A percentile compares a stretch with the other conserved stretches of the same genome.
These are phyloP conservation scores for Pedetes capensis DNA, from an alignment of 2,113 vertebrate genomes.

Conservation along the genomic window DNA sequence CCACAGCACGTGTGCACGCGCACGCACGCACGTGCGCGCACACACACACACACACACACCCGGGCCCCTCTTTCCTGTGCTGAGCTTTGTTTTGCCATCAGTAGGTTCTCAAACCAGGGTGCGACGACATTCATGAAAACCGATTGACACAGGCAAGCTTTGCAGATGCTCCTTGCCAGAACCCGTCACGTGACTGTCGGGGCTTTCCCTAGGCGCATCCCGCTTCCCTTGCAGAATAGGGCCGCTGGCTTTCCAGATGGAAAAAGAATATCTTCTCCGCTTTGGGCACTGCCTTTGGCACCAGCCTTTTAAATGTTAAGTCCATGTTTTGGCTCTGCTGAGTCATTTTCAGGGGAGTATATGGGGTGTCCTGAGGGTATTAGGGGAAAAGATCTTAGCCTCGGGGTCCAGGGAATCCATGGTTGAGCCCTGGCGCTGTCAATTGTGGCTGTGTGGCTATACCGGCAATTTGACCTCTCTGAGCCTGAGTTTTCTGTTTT, in stretches of 20 bases:
- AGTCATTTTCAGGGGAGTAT: neutral
- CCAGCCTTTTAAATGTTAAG: neutral
- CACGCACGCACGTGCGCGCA: neutral
- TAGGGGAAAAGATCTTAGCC: too few relatives aligned
- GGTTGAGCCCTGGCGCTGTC: accelerated
- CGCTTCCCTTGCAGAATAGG: neutral
- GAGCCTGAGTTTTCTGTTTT: neutral
- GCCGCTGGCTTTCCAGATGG: neutral
- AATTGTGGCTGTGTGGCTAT: neutral
- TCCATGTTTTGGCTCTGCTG: neutral
- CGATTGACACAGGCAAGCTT: neutral
- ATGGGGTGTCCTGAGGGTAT: too few relatives aligned
- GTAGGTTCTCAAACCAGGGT: neutral
- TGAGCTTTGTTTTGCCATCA: conserved; percentile 37
- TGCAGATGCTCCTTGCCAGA: neutral
- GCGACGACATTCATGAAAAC: conserved; percentile 49
- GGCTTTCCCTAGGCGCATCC: accelerated
- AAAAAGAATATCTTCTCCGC: neutral
- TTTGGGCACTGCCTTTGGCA: neutral
- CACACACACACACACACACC: neutral
- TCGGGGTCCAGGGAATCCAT: neutral
- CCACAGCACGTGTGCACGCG: neutral
- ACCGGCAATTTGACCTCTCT: neutral
- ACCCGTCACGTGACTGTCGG: accelerated
- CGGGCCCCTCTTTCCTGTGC: neutral